phyloP scores from a whole-genome alignment of 1,140 invertebrate species.

The Drosophila melanica region DNA sequence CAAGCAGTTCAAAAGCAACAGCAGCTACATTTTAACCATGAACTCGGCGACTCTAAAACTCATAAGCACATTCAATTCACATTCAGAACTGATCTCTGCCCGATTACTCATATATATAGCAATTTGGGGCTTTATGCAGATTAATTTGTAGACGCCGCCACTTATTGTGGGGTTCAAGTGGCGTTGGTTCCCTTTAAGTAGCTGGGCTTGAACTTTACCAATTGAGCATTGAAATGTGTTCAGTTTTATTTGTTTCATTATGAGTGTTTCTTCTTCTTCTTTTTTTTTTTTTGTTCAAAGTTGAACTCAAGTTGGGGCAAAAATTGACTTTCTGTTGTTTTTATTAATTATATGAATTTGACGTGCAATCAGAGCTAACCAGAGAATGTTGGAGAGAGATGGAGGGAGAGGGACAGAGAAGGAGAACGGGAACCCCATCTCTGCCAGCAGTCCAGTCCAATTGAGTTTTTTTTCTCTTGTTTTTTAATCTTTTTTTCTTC shows the following conservation, averaged over 20 bases:
- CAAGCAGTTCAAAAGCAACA: too few species aligned
- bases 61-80: conserved; percentile 8
- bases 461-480: conserved; percentile 33
- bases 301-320: conserved; percentile 34
- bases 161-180: conserved; percentile 60
- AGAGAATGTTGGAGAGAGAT: background rate
- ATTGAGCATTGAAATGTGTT: conserved; percentile 75
- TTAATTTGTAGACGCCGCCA: conserved; percentile 40
- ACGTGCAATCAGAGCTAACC: conserved; percentile 61
- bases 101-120: conserved; percentile 22
- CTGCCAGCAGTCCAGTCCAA: conserved; percentile 18
- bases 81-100: conserved; percentile 16
- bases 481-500: background rate
- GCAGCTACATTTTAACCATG: background rate
- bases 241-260: conserved; percentile 13
- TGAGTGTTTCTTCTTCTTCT: conserved; percentile 16
- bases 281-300: conserved; percentile 29
- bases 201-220: conserved; percentile 65
- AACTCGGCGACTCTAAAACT: background rate
- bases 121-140: conserved; percentile 46
- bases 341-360: conserved; percentile 73
- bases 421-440: background rate
- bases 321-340: conserved; percentile 56
- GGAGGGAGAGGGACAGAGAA: too few species aligned
- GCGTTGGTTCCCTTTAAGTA: conserved; percentile 54